Conservation (phyloP, 2,797 vertebrate species). For the Sphaeramia orbicularis region DNA sequence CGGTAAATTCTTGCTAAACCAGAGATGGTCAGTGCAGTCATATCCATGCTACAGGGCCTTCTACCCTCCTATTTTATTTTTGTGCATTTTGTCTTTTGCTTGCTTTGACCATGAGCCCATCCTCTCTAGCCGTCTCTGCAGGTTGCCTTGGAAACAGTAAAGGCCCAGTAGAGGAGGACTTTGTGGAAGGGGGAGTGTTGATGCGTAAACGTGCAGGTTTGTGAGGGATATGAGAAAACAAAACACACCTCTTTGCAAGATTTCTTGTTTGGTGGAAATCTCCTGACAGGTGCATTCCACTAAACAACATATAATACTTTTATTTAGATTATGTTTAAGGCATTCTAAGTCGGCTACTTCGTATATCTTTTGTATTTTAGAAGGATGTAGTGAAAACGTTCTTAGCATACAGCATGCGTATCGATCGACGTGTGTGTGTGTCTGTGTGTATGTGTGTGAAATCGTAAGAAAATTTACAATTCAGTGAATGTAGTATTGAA, state of each 20-base stretch:
- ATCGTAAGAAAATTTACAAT: no score
- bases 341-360: not conserved
- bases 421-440: no score
- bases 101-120: conserved; percentile 48
- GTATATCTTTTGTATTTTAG: not conserved
- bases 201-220: conserved; percentile 59
- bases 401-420: no score
- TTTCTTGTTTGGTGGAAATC: no score
- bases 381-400: no score
- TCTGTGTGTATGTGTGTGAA: no score
- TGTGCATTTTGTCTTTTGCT: conserved; percentile 44
- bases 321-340: not conserved
- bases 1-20: no score
- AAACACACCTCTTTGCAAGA: conserved; percentile 1
- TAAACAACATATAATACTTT: not conserved
- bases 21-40: not conserved
- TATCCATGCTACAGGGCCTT: conserved; percentile 7
- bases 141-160: conserved; percentile 86
- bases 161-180: conserved; percentile 74
- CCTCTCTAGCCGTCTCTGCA: conserved; percentile 56
- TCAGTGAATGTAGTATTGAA: no score
- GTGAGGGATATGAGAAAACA: conserved; percentile 31
- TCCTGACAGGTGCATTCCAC: not conserved
- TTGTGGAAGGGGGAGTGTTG: conserved; percentile 47
- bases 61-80: conserved; percentile 28